Percentiles rank a stretch among this genome's conserved stretches.
Evolutionary conservation across 2,888 invertebrate species (phyloP).

Genomic region (Magallana nippona): DNA sequence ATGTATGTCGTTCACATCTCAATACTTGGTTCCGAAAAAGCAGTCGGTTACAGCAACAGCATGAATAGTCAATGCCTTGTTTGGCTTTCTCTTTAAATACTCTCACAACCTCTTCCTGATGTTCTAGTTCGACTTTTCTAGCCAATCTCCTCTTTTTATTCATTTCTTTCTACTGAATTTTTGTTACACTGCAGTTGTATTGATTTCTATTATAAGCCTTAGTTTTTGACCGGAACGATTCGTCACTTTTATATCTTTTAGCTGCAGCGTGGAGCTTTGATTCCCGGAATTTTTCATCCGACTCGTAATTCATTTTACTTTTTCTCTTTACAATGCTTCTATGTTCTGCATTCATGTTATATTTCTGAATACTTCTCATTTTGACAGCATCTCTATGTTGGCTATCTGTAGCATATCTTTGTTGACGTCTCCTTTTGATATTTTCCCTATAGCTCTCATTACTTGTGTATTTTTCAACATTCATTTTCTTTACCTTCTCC

Average conservation of each 20-base stretch:
- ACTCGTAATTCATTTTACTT: not conserved
- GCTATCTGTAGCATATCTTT: not conserved
- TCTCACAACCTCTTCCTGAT: not conserved
- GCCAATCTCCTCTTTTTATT: not conserved
- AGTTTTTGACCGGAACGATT: not conserved
- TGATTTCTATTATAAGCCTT: too few species aligned
- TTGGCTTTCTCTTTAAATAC: slow-evolving; percentile 8
- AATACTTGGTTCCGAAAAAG: not conserved
- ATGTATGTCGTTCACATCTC: too few species aligned
- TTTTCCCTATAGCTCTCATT: not conserved
- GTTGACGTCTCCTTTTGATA: not conserved
- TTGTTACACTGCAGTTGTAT: too few species aligned
- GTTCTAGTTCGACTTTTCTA: not conserved
- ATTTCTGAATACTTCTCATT: too few species aligned
- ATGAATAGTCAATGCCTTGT: slow-evolving; percentile 30
- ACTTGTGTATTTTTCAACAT: slow-evolving; percentile 19
- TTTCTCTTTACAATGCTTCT: slow-evolving; percentile 9
- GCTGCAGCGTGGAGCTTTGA: not conserved
- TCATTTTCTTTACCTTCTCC: slow-evolving; percentile 8
- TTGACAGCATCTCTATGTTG: slow-evolving; percentile 2
- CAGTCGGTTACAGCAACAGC: slow-evolving; percentile 36
- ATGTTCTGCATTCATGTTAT: too few species aligned
- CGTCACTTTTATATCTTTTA: slow-evolving; percentile 13
- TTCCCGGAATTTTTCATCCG: not conserved
- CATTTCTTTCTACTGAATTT: not conserved